Percentiles rank a stretch among this genome's conserved stretches.
phyloP scores from a whole-genome alignment of 2,113 vertebrate species.

The Cephalopholis sonnerati region DNA sequence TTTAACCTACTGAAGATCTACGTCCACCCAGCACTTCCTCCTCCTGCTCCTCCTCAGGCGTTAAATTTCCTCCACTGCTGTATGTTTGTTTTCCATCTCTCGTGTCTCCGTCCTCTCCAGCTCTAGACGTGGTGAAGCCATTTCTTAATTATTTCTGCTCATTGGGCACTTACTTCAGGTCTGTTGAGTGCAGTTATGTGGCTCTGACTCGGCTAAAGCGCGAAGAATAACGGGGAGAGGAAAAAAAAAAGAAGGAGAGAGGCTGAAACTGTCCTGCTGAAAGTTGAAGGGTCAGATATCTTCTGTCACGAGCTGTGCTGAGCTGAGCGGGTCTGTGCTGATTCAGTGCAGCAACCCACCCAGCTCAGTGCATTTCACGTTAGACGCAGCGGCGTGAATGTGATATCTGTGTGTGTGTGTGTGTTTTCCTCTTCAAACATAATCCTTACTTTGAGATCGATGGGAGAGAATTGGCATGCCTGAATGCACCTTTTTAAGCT shows the following conservation, averaged over 20 bases:
- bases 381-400: conserved; percentile 20
- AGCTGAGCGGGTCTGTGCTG: not conserved
- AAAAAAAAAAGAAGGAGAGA: conserved; percentile 6
- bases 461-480: conserved; percentile 73
- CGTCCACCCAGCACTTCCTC: conserved; percentile 76
- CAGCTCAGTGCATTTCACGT: not conserved
- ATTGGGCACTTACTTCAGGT: conserved; percentile 71
- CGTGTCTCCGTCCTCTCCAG: conserved; percentile 39
- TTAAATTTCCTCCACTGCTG: conserved; percentile 63
- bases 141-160: conserved; percentile 65
- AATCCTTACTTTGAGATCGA: conserved; percentile 63
- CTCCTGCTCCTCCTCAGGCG: conserved; percentile 73
- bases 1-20: conserved; percentile 77
- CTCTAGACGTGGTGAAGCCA: conserved; percentile 63
- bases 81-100: conserved; percentile 42
- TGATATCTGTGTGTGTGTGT: conserved; percentile 31
- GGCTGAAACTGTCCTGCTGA: conserved; percentile 70
- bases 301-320: conserved; percentile 27
- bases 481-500: conserved; percentile 83
- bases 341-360: conserved; percentile 17
- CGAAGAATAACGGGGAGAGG: conserved; percentile 20
- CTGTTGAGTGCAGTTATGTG: conserved; percentile 58
- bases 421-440: conserved; percentile 56
- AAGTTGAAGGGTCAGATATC: conserved; percentile 66
- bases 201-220: conserved; percentile 59